These are phyloP conservation scores for Anguilla rostrata DNA, from an alignment of 2,113 vertebrate species.

Conservation along the genomic window DNA sequence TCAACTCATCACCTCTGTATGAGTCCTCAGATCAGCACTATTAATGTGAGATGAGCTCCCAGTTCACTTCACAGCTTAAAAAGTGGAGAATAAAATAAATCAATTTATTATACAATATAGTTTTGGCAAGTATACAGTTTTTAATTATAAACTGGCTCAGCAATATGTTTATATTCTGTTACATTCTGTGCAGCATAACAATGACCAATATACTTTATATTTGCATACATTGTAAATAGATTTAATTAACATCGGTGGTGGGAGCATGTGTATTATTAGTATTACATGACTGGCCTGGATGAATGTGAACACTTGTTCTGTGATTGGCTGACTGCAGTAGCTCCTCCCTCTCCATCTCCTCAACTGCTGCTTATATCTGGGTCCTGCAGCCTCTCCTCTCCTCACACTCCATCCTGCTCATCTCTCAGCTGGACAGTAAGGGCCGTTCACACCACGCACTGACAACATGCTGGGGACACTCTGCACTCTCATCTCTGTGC, in stretches of 20 bases:
- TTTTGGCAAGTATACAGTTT: too few species aligned
- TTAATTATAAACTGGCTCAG: too few species aligned
- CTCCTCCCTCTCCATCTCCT: background rate
- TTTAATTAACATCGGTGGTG: too few species aligned
- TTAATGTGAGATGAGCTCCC: too few species aligned
- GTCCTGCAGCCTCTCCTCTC: slow-evolving; percentile 40
- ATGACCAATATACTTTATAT: too few species aligned
- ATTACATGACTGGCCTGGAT: too few species aligned
- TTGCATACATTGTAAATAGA: background rate
- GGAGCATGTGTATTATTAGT: too few species aligned
- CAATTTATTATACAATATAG: slow-evolving; percentile 43
- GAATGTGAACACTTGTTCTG: too few species aligned
- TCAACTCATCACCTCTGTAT: too few species aligned
- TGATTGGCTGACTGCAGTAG: background rate
- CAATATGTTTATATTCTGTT: too few species aligned
- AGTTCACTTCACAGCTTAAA: background rate
- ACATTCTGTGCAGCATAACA: too few species aligned
- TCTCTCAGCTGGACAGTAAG: slow-evolving; percentile 40
- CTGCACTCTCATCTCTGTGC: slow-evolving; percentile 49
- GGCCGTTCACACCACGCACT: slow-evolving; percentile 39
- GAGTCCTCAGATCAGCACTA: too few species aligned
- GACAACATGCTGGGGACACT: slow-evolving; percentile 55
- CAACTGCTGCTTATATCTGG: slow-evolving; percentile 37
- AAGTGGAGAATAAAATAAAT: slow-evolving; percentile 39
- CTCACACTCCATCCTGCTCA: slow-evolving; percentile 37